Base-by-base conservation (phyloP, 2,888 invertebrate genomes). In the Andrena minutula region DNA sequence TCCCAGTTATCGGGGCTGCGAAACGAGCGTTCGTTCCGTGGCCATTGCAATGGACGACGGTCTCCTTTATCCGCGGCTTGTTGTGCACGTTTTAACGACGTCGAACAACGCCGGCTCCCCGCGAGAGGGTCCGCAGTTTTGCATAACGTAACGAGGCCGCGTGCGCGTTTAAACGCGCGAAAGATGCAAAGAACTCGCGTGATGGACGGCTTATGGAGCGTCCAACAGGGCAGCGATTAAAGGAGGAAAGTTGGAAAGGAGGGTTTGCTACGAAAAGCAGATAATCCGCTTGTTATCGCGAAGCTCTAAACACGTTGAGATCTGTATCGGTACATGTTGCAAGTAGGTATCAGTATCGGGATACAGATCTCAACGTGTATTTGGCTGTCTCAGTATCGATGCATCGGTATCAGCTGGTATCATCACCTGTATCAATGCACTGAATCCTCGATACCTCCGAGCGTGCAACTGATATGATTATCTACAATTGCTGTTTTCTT, bases 1-100 rank as follows among this genome's bases (percentile, higher is more conserved):
- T 49, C 75, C 28, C 61, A 10, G 68, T 75, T 75, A 75, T 75
- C 60, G 26, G 68, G 20, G 51, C n/a, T 20, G 26, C 56, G 58
- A 30, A 56, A 75, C 53, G 56, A 68, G 32, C 47, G 26, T 53
- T 53, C 32, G 51, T 68, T 35, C 41, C 28, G 28, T 2, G 41
- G 58, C 26, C 58, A 41, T 58, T 12, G 41, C 41, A 41, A 41
- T 23, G 41, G 70, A 30, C 60, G 12, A 12, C 41, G 58, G 6
- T 26, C 26, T 20, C 23, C 28, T 70, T 70, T 60, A 47, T 70
- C 56, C 28, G 12, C n/a, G n/a, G n/a, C 41, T 58, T n/a, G 8
- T 70, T 70, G 41, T 58, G 5, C 20, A 23, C 28, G 41, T 20
- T 30, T 41, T 56, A 20, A 69, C 61, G 35, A 56, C 56, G 41